Conservation (phyloP, 1,140 invertebrate species). For the Zeugodacus cucurbitae region DNA sequence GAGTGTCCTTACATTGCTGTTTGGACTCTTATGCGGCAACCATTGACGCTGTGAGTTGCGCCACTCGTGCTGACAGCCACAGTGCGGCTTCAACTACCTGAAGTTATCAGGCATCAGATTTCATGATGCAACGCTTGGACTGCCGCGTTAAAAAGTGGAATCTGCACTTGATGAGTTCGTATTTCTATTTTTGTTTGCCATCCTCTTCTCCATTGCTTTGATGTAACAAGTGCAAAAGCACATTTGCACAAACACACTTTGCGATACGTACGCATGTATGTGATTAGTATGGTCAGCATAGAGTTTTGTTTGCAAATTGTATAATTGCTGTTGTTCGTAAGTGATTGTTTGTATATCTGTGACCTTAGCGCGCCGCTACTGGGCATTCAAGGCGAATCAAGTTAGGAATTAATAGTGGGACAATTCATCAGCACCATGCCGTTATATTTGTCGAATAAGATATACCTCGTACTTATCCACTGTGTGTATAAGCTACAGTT, state of each 20-base stretch:
- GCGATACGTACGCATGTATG: neutral
- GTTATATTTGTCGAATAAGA: too few species aligned
- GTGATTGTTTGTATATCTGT: neutral
- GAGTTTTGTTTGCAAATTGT: neutral
- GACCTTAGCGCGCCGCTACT: neutral
- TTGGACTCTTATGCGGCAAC: neutral
- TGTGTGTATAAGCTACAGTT: too few species aligned
- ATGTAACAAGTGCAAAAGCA: neutral
- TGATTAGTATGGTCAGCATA: neutral
- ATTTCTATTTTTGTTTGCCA: neutral
- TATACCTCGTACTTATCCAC: too few species aligned
- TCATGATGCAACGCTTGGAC: constrained; percentile 31
- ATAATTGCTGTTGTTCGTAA: neutral
- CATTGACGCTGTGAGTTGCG: neutral
- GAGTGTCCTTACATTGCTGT: neutral
- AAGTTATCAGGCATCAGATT: constrained; percentile 21
- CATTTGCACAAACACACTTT: neutral
- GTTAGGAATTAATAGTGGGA: too few species aligned
- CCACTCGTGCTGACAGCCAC: constrained; percentile 27
- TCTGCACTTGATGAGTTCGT: neutral
- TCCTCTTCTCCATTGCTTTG: neutral
- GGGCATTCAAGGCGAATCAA: too few species aligned
- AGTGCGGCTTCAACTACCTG: constrained; percentile 2
- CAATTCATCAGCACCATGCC: too few species aligned
- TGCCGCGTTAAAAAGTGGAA: constrained; percentile 7